phyloP scores from a whole-genome alignment of 2,113 vertebrate species.

The Girardinichthys multiradiatus region DNA sequence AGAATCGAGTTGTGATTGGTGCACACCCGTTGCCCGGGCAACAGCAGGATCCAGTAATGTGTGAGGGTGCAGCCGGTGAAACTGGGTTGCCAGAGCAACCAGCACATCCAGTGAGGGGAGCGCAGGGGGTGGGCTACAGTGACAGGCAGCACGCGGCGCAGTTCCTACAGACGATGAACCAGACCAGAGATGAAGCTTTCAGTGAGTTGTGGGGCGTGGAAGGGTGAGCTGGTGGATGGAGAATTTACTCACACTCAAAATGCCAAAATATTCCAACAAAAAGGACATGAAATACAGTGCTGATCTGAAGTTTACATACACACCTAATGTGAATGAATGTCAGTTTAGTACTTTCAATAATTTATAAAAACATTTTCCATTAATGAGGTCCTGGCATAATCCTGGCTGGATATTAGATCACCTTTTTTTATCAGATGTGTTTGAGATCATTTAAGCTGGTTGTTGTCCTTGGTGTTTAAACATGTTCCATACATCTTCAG shows the following conservation, averaged over 20 bases:
- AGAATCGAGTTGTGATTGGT: slow-evolving; percentile 53
- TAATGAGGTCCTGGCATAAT: too few species aligned
- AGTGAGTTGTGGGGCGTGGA: slow-evolving; percentile 56
- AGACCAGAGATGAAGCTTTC: slow-evolving; percentile 62
- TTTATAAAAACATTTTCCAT: too few species aligned
- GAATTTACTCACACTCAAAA: neutral
- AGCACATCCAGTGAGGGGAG: slow-evolving; percentile 53
- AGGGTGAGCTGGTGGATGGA: too few species aligned
- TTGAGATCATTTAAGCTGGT: too few species aligned
- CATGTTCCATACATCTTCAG: too few species aligned
- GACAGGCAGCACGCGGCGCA: slow-evolving; percentile 47
- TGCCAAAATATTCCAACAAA: neutral
- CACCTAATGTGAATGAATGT: neutral
- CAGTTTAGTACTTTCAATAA: neutral
- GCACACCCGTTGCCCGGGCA: slow-evolving; percentile 63
- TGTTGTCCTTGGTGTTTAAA: too few species aligned
- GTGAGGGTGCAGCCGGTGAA: slow-evolving; percentile 49
- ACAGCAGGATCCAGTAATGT: slow-evolving; percentile 63
- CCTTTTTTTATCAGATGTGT: too few species aligned
- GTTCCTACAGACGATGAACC: slow-evolving; percentile 57
- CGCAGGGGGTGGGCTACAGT: slow-evolving; percentile 38
- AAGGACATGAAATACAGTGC: neutral
- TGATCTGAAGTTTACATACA: neutral
- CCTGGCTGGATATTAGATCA: too few species aligned
- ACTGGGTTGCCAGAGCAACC: slow-evolving; percentile 71